phyloP scores from a whole-genome alignment of 1,140 invertebrate species.

The Sipha flava region DNA sequence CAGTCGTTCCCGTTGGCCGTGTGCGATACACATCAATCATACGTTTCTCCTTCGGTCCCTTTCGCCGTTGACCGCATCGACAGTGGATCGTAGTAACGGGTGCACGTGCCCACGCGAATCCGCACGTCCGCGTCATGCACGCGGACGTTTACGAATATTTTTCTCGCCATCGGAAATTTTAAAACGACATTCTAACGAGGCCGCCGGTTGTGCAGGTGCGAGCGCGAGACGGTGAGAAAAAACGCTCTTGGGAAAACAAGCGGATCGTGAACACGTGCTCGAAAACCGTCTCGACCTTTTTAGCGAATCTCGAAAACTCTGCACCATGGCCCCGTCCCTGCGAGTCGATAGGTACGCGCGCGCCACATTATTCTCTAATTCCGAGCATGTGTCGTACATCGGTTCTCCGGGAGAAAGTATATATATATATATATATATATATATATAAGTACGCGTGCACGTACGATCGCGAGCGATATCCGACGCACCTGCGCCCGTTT shows the following conservation, averaged over 20 bases:
- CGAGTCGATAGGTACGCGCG: not conserved
- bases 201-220: not conserved
- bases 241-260: conserved; percentile 3
- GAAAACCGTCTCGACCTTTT: not conserved
- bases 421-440: not conserved
- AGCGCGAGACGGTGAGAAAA: not conserved
- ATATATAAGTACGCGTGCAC: no score
- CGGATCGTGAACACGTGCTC: not conserved
- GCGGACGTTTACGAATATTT: not conserved
- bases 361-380: conserved; percentile 9
- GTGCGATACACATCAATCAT: no score
- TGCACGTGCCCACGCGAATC: no score
- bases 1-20: no score
- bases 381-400: not conserved
- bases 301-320: not conserved
- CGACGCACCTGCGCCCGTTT: not conserved
- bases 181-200: not conserved
- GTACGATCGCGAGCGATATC: no score
- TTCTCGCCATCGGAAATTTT: no score
- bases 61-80: no score
- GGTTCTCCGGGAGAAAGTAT: not conserved
- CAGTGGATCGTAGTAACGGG: no score
- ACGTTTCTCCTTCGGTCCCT: no score
- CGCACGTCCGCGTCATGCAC: no score
- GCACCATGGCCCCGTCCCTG: no score